These are phyloP conservation scores for Phycodurus eques DNA, from an alignment of 2,113 vertebrate species.

Conservation along the genomic window DNA sequence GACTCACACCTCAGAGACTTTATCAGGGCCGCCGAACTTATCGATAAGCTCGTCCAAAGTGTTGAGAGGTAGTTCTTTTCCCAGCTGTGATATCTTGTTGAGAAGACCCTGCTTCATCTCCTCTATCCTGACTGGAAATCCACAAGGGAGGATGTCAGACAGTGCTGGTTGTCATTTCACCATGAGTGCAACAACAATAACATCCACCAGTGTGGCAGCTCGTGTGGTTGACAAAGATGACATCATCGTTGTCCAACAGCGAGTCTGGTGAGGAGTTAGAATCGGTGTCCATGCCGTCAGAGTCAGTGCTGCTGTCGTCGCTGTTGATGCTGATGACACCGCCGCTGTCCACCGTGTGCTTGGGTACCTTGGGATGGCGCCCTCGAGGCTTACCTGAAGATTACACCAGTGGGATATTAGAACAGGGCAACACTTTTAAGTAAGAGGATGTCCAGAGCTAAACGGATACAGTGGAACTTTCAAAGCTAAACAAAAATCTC, in stretches of 20 bases:
- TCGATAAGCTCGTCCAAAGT: slow-evolving; percentile 95
- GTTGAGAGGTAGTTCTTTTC: slow-evolving; percentile 93
- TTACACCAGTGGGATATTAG: not conserved
- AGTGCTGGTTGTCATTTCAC: not conserved
- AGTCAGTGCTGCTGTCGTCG: slow-evolving; percentile 91
- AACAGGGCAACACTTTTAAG: not conserved
- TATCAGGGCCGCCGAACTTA: slow-evolving; percentile 89
- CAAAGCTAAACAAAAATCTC: not conserved
- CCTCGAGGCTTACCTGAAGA: slow-evolving; percentile 78
- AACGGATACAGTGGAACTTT: not conserved
- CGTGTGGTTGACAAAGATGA: slow-evolving; percentile 84
- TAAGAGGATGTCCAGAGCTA: not conserved
- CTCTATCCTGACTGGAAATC: slow-evolving; percentile 77
- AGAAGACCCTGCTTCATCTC: slow-evolving; percentile 87
- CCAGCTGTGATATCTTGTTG: slow-evolving; percentile 83
- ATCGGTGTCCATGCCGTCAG: slow-evolving; percentile 90
- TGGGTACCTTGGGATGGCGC: slow-evolving; percentile 77
- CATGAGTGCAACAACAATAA: not conserved
- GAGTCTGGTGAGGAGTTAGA: slow-evolving; percentile 95
- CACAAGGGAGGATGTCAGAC: not conserved
- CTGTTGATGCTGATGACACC: slow-evolving; percentile 85
- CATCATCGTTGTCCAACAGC: slow-evolving; percentile 83
- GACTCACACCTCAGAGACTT: slow-evolving; percentile 84
- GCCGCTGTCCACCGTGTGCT: slow-evolving; percentile 63
- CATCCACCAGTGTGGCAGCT: slow-evolving; percentile 69